A percentile compares a stretch with the other conserved stretches of the same genome.
These are phyloP conservation scores for Phyllotreta cruciferae DNA, from an alignment of 2,888 invertebrate genomes.

Conservation along the genomic window DNA sequence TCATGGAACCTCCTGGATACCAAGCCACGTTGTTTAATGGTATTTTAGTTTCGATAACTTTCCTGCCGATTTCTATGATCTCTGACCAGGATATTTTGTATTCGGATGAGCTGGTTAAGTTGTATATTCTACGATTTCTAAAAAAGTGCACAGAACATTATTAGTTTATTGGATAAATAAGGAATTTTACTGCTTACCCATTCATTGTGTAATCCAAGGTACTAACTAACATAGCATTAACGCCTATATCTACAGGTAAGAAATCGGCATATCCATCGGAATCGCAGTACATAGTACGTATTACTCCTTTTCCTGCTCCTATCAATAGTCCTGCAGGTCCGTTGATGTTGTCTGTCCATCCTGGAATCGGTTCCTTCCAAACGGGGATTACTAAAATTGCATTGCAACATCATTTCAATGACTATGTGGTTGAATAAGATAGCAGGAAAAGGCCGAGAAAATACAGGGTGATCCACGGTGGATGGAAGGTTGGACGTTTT, in stretches of 20 bases:
- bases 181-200: slow-evolving; percentile 58
- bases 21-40: slow-evolving; percentile 88
- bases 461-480: too few relatives aligned
- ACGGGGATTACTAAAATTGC: slow-evolving; percentile 82
- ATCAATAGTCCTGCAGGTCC: slow-evolving; percentile 88
- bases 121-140: slow-evolving; percentile 68
- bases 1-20: slow-evolving; percentile 88
- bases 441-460: too few relatives aligned
- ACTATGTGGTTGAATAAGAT: too few relatives aligned
- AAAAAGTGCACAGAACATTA: slow-evolving; percentile 41
- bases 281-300: slow-evolving; percentile 88
- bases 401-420: slow-evolving; percentile 1
- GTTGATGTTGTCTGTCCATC: slow-evolving; percentile 94
- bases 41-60: slow-evolving; percentile 76
- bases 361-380: slow-evolving; percentile 83
- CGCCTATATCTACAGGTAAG: slow-evolving; percentile 80
- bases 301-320: slow-evolving; percentile 86
- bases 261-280: slow-evolving; percentile 76
- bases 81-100: slow-evolving; percentile 88
- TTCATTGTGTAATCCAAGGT: slow-evolving; percentile 64
- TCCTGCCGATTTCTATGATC: slow-evolving; percentile 81
- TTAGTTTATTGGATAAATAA: slow-evolving; percentile 4
- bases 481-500: too few relatives aligned
- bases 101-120: slow-evolving; percentile 82
- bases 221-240: slow-evolving; percentile 70